Conservation (phyloP, 2,113 vertebrate genomes). For the Pseudopodoces humilis region DNA sequence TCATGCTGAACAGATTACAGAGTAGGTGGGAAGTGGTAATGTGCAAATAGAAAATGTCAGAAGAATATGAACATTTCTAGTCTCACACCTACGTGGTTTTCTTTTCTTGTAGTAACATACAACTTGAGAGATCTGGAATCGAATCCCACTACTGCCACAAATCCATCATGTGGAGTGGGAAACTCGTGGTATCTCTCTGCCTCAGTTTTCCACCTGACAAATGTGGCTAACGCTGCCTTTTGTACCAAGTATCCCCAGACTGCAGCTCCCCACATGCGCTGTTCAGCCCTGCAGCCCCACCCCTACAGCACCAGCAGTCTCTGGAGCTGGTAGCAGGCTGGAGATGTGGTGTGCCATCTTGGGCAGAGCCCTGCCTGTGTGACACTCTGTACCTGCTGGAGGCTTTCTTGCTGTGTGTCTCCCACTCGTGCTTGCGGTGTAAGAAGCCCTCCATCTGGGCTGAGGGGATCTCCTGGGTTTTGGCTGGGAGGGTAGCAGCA, state of each 20-base stretch:
- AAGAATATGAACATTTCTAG: conserved; percentile 35
- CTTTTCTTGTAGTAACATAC: conserved; percentile 20
- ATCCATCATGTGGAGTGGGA: not conserved
- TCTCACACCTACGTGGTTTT: conserved; percentile 31
- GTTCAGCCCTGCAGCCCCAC: not conserved
- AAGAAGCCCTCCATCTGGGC: conserved; percentile 90
- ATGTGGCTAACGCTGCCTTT: not conserved
- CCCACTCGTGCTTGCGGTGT: conserved; percentile 95
- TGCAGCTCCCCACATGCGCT: not conserved
- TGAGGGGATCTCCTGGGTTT: conserved; percentile 80
- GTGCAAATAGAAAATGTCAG: conserved; percentile 44
- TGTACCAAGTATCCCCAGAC: not conserved
- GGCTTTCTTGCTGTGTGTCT: conserved; percentile 95
- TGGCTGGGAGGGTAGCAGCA: conserved; percentile 85
- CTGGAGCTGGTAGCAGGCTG: not conserved
- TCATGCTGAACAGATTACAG: conserved; percentile 10
- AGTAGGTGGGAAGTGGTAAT: conserved; percentile 42
- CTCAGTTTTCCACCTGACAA: not conserved
- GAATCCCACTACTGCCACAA: conserved; percentile 30
- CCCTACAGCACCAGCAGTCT: not conserved
- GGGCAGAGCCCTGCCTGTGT: not conserved
- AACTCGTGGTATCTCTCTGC: not conserved
- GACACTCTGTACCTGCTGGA: conserved; percentile 85
- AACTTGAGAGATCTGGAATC: conserved; percentile 14
- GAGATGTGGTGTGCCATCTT: not conserved